These are phyloP conservation scores for Euthynnus affinis DNA, from an alignment of 2,797 vertebrate genomes.

Conservation along the genomic window DNA sequence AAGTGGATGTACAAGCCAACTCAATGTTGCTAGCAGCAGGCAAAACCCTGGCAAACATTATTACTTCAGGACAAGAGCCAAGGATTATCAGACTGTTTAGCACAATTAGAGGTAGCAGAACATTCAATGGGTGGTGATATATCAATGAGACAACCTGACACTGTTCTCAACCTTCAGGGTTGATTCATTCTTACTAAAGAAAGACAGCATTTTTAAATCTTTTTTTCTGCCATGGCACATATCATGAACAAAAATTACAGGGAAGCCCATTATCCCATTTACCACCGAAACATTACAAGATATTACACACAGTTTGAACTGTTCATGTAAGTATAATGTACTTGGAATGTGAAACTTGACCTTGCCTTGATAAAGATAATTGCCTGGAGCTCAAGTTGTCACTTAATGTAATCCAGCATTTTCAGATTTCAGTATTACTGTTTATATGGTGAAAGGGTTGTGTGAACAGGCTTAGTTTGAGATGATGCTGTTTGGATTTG, in stretches of 20 bases:
- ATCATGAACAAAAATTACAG: background rate
- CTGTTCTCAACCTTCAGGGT: conserved; percentile 25
- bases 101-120: conserved; percentile 20
- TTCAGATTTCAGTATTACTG: background rate
- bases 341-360: background rate
- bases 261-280: background rate
- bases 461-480: background rate
- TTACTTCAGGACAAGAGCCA: conserved; percentile 26
- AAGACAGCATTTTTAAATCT: background rate
- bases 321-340: background rate
- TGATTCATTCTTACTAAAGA: conserved; percentile 11
- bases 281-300: background rate
- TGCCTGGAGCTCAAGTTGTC: background rate
- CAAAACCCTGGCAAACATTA: conserved; percentile 6
- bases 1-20: background rate
- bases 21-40: background rate
- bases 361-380: background rate
- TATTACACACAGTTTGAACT: background rate
- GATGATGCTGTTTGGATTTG: conserved; percentile 1
- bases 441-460: background rate
- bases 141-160: conserved; percentile 48
- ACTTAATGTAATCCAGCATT: background rate
- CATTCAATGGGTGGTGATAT: conserved; percentile 33
- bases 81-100: conserved; percentile 37
- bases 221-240: background rate